Conservation (phyloP, 2,113 vertebrate genomes). For the Apaloderma vittatum region DNA sequence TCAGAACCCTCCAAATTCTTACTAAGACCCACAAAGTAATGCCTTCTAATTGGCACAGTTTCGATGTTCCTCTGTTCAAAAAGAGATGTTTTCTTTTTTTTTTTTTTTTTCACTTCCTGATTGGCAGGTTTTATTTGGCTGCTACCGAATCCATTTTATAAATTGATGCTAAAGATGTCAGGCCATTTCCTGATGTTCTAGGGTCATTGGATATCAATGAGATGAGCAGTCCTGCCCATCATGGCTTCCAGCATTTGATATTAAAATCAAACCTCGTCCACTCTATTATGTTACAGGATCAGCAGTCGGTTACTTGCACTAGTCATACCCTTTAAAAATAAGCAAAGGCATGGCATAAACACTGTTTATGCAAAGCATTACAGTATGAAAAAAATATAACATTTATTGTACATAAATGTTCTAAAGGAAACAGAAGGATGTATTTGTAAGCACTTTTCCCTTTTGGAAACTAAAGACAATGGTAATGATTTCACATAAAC, state of each 20-base stretch:
- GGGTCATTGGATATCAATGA: not conserved
- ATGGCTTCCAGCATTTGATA: not conserved
- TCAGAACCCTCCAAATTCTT: not conserved
- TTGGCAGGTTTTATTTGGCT: not conserved
- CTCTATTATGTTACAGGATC: not conserved
- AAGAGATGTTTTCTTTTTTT: not conserved
- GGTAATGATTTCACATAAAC: not conserved
- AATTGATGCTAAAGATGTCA: not conserved
- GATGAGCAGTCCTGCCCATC: too few species aligned
- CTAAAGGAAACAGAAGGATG: not conserved
- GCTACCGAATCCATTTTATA: not conserved
- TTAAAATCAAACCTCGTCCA: not conserved
- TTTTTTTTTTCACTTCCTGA: not conserved
- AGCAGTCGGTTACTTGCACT: not conserved
- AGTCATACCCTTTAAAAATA: not conserved
- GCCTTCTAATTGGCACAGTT: not conserved
- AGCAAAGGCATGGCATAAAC: not conserved
- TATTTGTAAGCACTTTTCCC: not conserved
- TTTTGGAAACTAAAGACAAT: not conserved
- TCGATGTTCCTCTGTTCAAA: not conserved
- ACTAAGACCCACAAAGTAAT: not conserved
- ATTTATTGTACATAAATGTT: not conserved
- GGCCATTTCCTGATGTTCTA: rapidly evolving
- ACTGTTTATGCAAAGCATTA: not conserved
- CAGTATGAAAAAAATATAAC: not conserved